Base-by-base conservation (phyloP, 2,113 vertebrate species). In the Cepphus grylle region DNA sequence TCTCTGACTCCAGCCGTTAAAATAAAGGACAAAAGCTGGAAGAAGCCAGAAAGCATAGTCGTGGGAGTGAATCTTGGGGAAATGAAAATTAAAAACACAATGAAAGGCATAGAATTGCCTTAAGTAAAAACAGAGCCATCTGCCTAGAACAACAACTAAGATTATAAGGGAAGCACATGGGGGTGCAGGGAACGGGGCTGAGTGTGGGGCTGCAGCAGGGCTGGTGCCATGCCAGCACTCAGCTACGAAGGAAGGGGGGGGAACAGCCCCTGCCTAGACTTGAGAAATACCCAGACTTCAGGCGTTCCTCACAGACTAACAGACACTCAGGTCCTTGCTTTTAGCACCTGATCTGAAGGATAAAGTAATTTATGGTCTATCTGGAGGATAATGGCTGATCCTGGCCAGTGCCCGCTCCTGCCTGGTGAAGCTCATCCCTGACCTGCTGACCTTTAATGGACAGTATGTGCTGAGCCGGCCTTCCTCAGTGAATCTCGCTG, bases 1-100 rank as follows among this genome's bases (percentile, higher is more conserved):
- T 97, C 97, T 95, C 90, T 93, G 91, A 88, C 84, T 96, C 74
- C 84, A 91, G 78, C 86, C 91, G 84, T 50, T 87, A 95, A 94
- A 95, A 91, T 88, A 82, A 87, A 89, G 93, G 88, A 77, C 86
- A 97, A 92, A 91, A 94, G 88, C 86, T 85, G 86, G 65, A 89
- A 79, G 83, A 61, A 95, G 93, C 40, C 91, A 95, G 84, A 85
- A 93, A 94, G 83, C 78, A 22, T 3, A 3, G 86, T 45, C 2
- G 8, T 95, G 89, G 94, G 93, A 95, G 81, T 90, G 84, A 91
- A 42, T 87, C 73, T 79, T 9, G 2, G 65, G 43, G 81, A 95
- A 95, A 95, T 42, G 40, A 89, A 90, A 90, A 95, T 94, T 87
- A 90, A 93, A 95, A 94, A 62, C 91, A 96, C 91, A 94, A 77